Conservation (phyloP, 64 coral and sea anemone genomes). For the Pocillopora damicornis region DNA sequence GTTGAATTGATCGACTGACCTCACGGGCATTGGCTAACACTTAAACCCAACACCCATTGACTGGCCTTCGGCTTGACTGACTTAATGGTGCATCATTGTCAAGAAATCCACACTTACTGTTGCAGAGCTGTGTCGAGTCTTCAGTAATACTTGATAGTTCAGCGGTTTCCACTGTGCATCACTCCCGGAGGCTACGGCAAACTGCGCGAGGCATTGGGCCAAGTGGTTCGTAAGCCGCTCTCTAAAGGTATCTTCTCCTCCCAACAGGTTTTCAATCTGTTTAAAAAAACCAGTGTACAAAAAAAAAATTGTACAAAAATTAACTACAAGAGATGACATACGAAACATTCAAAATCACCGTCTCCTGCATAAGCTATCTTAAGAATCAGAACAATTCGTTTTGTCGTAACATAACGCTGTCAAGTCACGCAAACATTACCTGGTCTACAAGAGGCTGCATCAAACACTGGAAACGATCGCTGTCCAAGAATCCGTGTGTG, state of each 20-base stretch:
- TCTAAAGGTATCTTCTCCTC: constrained; percentile 46
- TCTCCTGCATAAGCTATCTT: too few species aligned
- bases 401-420: not conserved
- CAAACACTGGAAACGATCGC: constrained; percentile 81
- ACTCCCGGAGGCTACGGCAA: constrained; percentile 91
- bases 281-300: not conserved
- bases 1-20: too few species aligned
- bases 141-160: constrained; percentile 91
- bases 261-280: constrained; percentile 83
- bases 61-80: not conserved
- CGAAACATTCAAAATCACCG: not conserved
- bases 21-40: too few species aligned
- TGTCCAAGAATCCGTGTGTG: constrained; percentile 81
- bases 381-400: not conserved
- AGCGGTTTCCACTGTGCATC: constrained; percentile 89
- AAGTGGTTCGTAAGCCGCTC: constrained; percentile 71
- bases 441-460: constrained; percentile 89
- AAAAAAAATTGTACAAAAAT: not conserved
- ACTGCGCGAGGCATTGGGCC: constrained; percentile 87
- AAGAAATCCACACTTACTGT: constrained; percentile 23
- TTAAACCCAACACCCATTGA: not conserved
- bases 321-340: not conserved
- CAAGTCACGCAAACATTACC: constrained; percentile 24
- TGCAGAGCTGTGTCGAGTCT: constrained; percentile 87
- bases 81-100: too few species aligned